Evolutionary conservation across 2,797 vertebrate genomes (phyloP), one percentile per base, ranked within the genome.

Genomic region (Pseudochromis fuscus): DNA sequence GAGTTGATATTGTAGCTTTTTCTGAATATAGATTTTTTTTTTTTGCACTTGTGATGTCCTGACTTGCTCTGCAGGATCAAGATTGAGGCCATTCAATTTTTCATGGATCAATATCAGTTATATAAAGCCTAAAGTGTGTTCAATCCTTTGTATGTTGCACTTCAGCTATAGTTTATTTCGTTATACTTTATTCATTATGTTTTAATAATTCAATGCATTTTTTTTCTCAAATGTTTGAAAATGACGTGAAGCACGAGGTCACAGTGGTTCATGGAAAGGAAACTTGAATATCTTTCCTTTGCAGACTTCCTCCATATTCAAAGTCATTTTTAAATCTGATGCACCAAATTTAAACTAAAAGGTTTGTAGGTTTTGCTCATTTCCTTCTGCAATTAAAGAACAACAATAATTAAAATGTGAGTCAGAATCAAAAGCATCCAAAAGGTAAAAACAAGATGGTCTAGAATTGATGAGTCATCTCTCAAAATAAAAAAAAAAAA

Each of bases 81-180:
- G 45, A 72, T 61, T 35, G 30, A 45, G 59, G 50, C 23, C 16
- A 37, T 61, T 69, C 70, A 80, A 59, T 84, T 23, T 69, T 42
- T 24, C 42, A 76, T 50, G 59, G 67, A 77, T 76, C 57, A 44
- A 33, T 4, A 53, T 49, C 35, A 56, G 57, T 49, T 69, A 19
- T 18, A 31, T 24, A 30, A 78, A 62, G 44, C 25, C 45, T 60
- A 30, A 64, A 67, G 25, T 27, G 61, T 61, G 77, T 71, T 27
- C n/a, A 73, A 7, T 12, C 2, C 16, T 68, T 67, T 75, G 44
- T 67, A 50, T 50, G 37, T 33, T 50, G 40, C 18, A 40, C 21
- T 56, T 23, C 3, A 0, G 7, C 18, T 16, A 11, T 31, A 35
- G 48, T 12, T 25, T 44, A 48, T 13, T 40, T 38, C 19, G 25